Conservation (phyloP, 2,888 invertebrate genomes). For the Cryptophagus acutangulus region DNA sequence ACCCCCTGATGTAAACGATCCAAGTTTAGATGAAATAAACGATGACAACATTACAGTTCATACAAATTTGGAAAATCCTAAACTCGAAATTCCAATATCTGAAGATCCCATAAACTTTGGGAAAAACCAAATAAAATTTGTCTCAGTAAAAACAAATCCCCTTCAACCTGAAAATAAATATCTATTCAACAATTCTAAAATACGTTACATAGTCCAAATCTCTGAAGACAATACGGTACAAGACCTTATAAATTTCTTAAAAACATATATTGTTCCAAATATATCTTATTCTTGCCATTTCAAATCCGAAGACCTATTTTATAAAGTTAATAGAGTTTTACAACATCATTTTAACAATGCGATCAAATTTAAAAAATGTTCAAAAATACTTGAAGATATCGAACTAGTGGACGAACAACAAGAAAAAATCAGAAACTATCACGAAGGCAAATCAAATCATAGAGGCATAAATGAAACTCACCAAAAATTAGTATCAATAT, state of each 20-base stretch:
- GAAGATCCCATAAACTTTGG: not conserved
- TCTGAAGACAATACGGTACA: not conserved
- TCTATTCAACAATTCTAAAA: not conserved
- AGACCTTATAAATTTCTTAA: slow-evolving; percentile 2
- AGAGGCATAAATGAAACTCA: slow-evolving; percentile 6
- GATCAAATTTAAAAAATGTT: slow-evolving; percentile 4
- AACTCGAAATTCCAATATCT: slow-evolving; percentile 3
- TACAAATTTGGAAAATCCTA: slow-evolving; percentile 2
- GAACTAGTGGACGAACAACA: not conserved
- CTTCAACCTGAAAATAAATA: not conserved
- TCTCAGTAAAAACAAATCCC: not conserved
- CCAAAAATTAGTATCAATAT: not conserved
- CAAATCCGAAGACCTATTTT: slow-evolving; percentile 3
- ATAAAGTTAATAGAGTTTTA: not conserved
- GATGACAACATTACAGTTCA: slow-evolving; percentile 2
- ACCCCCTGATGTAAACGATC: not conserved
- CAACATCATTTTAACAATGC: slow-evolving; percentile 6
- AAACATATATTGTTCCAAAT: slow-evolving; percentile 2
- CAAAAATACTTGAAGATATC: not conserved
- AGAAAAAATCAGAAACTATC: not conserved
- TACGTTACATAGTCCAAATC: not conserved
- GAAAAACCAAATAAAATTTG: slow-evolving; percentile 3
- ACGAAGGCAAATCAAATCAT: slow-evolving; percentile 1
- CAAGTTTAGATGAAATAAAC: no score
- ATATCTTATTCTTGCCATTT: not conserved